Conservation (phyloP, 2,113 vertebrate species). For the Corydoras maculifer region DNA sequence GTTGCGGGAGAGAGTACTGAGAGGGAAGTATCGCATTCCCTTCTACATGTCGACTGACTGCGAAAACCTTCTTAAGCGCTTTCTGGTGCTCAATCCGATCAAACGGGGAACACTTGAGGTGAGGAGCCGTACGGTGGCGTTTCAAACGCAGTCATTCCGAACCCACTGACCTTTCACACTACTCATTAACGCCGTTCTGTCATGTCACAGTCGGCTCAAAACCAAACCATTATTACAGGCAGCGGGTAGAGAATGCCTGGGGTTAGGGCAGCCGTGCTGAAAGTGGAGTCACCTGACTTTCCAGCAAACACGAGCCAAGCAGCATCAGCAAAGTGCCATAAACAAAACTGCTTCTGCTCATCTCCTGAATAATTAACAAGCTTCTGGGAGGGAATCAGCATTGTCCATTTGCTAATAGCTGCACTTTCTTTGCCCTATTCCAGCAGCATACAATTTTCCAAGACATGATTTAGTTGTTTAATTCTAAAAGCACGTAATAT, state of each 20-base stretch:
- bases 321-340: not conserved
- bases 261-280: too few species aligned
- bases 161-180: too few species aligned
- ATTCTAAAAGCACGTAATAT: too few species aligned
- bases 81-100: constrained; percentile 86
- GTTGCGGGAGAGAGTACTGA: constrained; percentile 83
- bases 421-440: too few species aligned
- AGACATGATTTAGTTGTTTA: too few species aligned
- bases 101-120: constrained; percentile 92
- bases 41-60: constrained; percentile 98
- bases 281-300: too few species aligned
- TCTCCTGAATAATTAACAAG: constrained; percentile 14
- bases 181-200: not conserved
- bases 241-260: too few species aligned
- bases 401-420: not conserved
- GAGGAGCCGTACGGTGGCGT: constrained; percentile 35
- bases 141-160: not conserved
- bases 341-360: constrained; percentile 1
- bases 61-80: constrained; percentile 84
- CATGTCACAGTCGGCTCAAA: too few species aligned
- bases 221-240: too few species aligned
- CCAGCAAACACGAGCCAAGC: not conserved
- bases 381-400: not conserved
- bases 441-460: too few species aligned
- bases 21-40: constrained; percentile 89